phyloP scores from a whole-genome alignment of 2,797 vertebrate genomes.

The Hippocampus kuda region DNA sequence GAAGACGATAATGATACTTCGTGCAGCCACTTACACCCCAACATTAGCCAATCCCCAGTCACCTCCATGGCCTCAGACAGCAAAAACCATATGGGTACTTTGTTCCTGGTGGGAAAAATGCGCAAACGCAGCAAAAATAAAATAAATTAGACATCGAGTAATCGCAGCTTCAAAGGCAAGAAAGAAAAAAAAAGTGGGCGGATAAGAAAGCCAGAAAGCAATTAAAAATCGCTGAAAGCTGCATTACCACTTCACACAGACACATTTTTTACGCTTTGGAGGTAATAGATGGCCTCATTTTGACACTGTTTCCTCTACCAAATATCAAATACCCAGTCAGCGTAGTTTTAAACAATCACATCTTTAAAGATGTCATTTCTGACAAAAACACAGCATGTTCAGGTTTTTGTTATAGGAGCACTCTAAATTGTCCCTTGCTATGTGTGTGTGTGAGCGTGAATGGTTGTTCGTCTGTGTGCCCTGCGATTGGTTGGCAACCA shows the following conservation, averaged over 20 bases:
- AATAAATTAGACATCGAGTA: slow-evolving; percentile 27
- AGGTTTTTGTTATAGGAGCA: no score
- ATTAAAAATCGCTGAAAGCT: slow-evolving; percentile 59
- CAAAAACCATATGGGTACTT: slow-evolving; percentile 5
- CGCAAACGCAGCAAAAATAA: slow-evolving; percentile 4
- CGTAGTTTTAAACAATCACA: neutral
- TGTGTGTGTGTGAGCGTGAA: no score
- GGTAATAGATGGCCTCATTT: slow-evolving; percentile 20
- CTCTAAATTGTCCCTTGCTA: no score
- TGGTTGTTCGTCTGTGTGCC: no score
- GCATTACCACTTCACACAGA: slow-evolving; percentile 52
- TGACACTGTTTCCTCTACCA: neutral
- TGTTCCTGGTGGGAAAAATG: slow-evolving; percentile 50
- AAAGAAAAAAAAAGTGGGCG: slow-evolving; percentile 9
- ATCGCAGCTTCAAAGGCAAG: slow-evolving; percentile 59
- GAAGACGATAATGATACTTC: slow-evolving; percentile 63
- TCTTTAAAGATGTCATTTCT: neutral
- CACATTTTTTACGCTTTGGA: slow-evolving; percentile 12
- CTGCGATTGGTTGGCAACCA: no score
- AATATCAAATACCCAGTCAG: neutral
- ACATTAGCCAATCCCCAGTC: slow-evolving; percentile 52
- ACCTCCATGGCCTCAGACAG: slow-evolving; percentile 30
- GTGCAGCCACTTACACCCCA: slow-evolving; percentile 53
- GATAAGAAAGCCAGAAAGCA: slow-evolving; percentile 63
- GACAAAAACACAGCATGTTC: neutral